Base-by-base conservation (phyloP, 1,140 invertebrate genomes). In the Lepidostoma basale region DNA sequence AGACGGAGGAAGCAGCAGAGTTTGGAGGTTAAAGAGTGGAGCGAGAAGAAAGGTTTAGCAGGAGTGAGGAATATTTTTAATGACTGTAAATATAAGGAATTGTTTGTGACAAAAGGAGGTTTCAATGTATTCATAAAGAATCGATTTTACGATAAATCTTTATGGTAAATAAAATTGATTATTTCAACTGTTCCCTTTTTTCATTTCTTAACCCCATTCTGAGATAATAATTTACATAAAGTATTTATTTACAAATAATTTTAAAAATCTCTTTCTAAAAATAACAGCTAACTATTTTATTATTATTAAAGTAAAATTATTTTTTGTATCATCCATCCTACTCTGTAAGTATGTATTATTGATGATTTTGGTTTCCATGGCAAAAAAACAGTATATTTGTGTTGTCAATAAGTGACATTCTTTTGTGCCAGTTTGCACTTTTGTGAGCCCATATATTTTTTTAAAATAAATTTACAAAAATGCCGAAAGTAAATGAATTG, bases 71-170 rank as follows among this genome's bases (percentile, higher is more conserved):
- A 66, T 66, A 66, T 66, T 66, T 52, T 58, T 66, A 66, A 45
- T 66, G 64, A 66, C 52, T 66, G 62, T 71, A 67, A 63, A 70
- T 70, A 70, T 62, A 20, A n/a, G 54, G 20, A 65, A n/a, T 52
- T 65, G 30, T 66, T 65, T 44, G 33, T 64, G 59, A 72, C 60
- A 58, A 47, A 60, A 60, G 40, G 36, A 42, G 47, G 63, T 67
- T 64, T 72, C 67, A 63, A 42, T 63, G 30, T 58, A 64, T 45
- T 59, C 62, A 60, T 67, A 44, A 64, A 67, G 49, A 68, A 72
- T 72, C 69, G 69, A 72, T 72, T 72, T 72, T 72, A 68, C 69
- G 66, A 72, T 70, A 65, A 65, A 45, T 58, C 28, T 68, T 64
- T 58, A 67, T 58, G 64, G 58, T 58, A 33, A 66, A 58, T 66